Evolutionary conservation across 1,140 invertebrate species (phyloP).

Genomic region (Lepidurus packardi): DNA sequence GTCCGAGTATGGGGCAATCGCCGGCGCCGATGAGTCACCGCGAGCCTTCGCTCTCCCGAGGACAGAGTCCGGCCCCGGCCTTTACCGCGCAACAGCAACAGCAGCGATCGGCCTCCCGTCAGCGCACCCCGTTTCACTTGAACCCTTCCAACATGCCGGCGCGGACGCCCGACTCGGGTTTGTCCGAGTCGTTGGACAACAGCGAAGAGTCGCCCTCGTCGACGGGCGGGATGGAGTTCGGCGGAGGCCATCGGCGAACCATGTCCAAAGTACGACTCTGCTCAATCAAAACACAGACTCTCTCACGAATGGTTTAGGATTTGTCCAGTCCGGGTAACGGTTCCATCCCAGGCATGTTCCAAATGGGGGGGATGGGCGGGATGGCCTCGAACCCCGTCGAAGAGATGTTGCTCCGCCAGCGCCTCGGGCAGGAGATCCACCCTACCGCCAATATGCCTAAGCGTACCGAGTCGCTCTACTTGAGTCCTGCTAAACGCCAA

Average conservation of each 20-base stretch:
- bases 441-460: conserved; percentile 74
- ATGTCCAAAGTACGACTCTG: background rate
- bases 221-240: background rate
- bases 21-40: conserved; percentile 60
- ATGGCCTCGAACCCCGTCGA: conserved; percentile 56
- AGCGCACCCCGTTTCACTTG: conserved; percentile 38
- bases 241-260: background rate
- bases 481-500: conserved; percentile 40
- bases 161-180: conserved; percentile 42
- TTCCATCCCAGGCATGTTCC: conserved; percentile 27
- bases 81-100: conserved; percentile 34
- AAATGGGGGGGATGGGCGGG: background rate
- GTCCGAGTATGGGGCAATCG: conserved; percentile 55
- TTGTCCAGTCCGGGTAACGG: conserved; percentile 33
- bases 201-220: conserved; percentile 33
- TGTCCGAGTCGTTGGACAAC: conserved; percentile 44
- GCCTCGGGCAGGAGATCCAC: conserved; percentile 79
- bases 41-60: conserved; percentile 11
- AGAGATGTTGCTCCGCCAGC: conserved; percentile 68
- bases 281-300: background rate
- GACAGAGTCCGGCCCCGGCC: conserved; percentile 38
- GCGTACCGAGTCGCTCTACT: conserved; percentile 69
- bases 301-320: conserved; percentile 23
- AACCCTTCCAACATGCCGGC: background rate
- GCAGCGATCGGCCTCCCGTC: conserved; percentile 40